A percentile compares a stretch with the other conserved stretches of the same genome.
phyloP scores from a whole-genome alignment of 2,888 invertebrate species.

The Taenaris catops region DNA sequence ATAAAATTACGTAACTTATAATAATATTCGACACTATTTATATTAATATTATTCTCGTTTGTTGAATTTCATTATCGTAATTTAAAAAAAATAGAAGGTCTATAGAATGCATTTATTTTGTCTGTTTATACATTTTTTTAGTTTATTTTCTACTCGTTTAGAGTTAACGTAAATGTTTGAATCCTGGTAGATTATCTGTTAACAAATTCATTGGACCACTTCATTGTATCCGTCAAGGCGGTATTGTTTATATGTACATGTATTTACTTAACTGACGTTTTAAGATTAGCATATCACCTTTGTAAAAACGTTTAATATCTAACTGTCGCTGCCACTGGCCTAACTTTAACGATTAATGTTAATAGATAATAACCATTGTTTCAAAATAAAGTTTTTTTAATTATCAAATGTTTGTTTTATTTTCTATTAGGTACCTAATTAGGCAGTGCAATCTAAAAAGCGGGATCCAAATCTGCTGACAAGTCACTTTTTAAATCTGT shows the following conservation, averaged over 20 bases:
- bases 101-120: conserved; percentile 77
- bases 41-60: conserved; percentile 53
- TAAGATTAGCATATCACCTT: conserved; percentile 69
- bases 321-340: conserved; percentile 65
- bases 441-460: too few species aligned
- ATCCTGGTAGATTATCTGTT: conserved; percentile 76
- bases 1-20: conserved; percentile 50
- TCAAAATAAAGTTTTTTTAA: conserved; percentile 74
- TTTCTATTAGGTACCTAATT: too few species aligned
- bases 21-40: conserved; percentile 51
- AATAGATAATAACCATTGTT: conserved; percentile 79
- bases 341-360: conserved; percentile 69
- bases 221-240: conserved; percentile 16
- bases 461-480: too few species aligned
- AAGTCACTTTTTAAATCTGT: too few species aligned
- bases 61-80: conserved; percentile 68
- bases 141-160: conserved; percentile 70
- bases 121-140: conserved; percentile 71
- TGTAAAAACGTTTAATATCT: conserved; percentile 65
- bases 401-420: conserved; percentile 22
- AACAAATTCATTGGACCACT: conserved; percentile 32
- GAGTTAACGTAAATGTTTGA: conserved; percentile 56
- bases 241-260: conserved; percentile 8
- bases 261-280: conserved; percentile 26
- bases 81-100: conserved; percentile 63